Percentiles rank a stretch among this genome's conserved stretches.
Evolutionary conservation across 2,113 vertebrate species (phyloP).

Genomic region (Hyperopisus bebe): DNA sequence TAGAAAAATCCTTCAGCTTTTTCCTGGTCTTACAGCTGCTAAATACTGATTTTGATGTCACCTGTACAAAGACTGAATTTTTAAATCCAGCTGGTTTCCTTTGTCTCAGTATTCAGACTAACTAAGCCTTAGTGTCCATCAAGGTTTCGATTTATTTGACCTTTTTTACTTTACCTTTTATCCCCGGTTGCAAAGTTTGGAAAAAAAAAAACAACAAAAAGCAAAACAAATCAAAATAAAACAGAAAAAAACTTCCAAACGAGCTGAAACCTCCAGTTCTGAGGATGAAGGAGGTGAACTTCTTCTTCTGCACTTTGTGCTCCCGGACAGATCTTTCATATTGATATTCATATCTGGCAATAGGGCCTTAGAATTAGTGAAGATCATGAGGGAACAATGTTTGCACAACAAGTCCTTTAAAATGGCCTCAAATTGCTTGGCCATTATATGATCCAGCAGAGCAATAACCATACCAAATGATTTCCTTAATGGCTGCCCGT

Average conservation of each 20-base stretch:
- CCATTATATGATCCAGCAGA: background rate
- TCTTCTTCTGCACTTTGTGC: background rate
- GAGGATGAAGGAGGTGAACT: background rate
- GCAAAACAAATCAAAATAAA: background rate
- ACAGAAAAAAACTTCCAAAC: background rate
- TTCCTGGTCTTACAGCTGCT: background rate
- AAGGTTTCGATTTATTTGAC: background rate
- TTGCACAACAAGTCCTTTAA: background rate
- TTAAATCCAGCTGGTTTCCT: background rate
- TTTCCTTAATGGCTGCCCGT: background rate
- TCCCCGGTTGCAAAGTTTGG: background rate
- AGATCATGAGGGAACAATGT: background rate
- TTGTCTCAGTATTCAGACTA: background rate
- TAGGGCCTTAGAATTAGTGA: background rate
- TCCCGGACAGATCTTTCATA: background rate
- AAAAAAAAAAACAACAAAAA: too few species aligned
- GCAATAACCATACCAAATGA: background rate
- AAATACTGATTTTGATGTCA: background rate
- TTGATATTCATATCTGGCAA: background rate
- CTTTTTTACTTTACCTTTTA: background rate
- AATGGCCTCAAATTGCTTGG: background rate
- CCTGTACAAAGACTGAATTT: background rate
- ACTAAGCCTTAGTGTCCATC: background rate
- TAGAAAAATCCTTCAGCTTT: background rate
- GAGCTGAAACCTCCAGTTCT: background rate